phyloP scores from a whole-genome alignment of 2,888 invertebrate genomes.

The Timema cristinae region DNA sequence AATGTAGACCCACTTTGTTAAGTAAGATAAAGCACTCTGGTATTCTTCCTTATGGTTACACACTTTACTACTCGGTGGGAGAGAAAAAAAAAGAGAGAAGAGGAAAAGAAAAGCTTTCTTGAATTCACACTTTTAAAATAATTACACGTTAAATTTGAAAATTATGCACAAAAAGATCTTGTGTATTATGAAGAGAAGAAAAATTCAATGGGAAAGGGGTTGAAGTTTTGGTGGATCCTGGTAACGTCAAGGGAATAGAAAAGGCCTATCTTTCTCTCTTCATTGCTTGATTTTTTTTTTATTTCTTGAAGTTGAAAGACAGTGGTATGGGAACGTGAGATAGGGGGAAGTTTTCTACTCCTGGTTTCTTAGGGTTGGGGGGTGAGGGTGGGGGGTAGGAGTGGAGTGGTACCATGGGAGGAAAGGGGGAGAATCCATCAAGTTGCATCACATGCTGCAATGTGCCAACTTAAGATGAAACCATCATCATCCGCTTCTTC shows the following conservation, averaged over 20 bases:
- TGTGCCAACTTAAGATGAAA: constrained; percentile 22
- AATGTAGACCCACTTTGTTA: too few species aligned
- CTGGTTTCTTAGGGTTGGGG: too few species aligned
- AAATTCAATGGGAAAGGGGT: background rate
- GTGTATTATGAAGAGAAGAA: background rate
- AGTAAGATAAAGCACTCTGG: too few species aligned
- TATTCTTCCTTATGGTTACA: too few species aligned
- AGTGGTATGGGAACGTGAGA: too few species aligned
- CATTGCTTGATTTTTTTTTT: background rate
- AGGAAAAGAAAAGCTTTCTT: too few species aligned
- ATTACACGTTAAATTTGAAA: constrained; percentile 6
- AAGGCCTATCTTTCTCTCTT: too few species aligned
- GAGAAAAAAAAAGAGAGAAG: too few species aligned
- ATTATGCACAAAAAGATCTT: background rate
- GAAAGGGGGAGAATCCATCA: constrained; percentile 17
- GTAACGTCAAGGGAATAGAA: constrained; percentile 12
- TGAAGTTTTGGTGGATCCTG: constrained; percentile 1
- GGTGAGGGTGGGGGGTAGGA: too few species aligned
- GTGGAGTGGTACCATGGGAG: too few species aligned
- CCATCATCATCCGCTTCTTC: constrained; percentile 12
- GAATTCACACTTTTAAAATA: background rate
- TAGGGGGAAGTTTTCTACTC: too few species aligned
- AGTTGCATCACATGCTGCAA: constrained; percentile 16
- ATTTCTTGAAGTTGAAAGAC: background rate
- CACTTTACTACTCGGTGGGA: too few species aligned